Evolutionary conservation across 2,888 invertebrate genomes (phyloP).

Genomic region (Drosophila melanosoma): DNA sequence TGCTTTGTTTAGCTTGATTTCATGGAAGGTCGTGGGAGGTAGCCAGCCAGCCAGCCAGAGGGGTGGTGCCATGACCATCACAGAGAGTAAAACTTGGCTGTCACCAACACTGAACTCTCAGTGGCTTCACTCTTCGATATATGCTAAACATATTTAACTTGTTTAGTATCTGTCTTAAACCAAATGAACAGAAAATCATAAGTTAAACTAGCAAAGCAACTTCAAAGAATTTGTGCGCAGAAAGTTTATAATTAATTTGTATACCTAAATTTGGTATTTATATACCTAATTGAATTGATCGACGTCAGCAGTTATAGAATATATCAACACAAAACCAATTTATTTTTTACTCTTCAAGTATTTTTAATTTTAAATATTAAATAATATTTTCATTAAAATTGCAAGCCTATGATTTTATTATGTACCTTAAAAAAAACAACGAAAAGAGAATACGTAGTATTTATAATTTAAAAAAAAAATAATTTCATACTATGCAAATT

Average conservation of each 20-base stretch:
- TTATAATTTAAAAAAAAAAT: background rate
- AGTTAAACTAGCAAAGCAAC: background rate
- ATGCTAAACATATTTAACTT: background rate
- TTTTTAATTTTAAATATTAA: too few relatives aligned
- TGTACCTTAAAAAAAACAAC: too few relatives aligned
- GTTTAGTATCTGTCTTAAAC: background rate
- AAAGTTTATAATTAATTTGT: background rate
- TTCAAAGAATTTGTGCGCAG: background rate
- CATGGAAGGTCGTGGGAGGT: constrained; percentile 23
- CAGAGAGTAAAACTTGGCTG: constrained; percentile 18
- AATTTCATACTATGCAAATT: background rate
- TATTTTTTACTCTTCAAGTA: too few relatives aligned
- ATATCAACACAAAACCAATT: too few relatives aligned
- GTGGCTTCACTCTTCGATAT: constrained; percentile 1
- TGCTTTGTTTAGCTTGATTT: constrained; percentile 61
- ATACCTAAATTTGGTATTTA: background rate
- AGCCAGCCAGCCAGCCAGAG: background rate
- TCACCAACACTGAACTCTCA: constrained; percentile 25
- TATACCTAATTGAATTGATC: background rate
- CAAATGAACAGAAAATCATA: background rate
- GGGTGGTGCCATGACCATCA: constrained; percentile 39
- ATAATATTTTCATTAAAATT: too few relatives aligned
- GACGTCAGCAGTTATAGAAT: background rate
- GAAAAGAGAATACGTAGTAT: too few relatives aligned
- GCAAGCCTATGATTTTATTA: too few relatives aligned